These are phyloP conservation scores for Sinopyrophorus schimmeli DNA, from an alignment of 2,888 invertebrate species.

Conservation along the genomic window DNA sequence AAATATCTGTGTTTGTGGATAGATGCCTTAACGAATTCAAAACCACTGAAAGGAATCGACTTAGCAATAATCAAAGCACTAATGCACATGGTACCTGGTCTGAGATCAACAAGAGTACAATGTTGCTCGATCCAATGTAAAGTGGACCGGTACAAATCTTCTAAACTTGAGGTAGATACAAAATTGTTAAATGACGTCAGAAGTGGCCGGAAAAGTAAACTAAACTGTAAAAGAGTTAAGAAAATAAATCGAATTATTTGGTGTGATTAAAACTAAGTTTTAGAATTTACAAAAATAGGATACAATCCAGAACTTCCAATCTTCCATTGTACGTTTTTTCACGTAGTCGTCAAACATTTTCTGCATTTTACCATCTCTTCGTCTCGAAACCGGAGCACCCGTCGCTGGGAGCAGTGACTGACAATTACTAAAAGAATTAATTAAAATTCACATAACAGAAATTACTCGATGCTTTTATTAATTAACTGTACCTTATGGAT, in stretches of 20 bases:
- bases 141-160: conserved; percentile 90
- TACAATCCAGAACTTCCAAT: conserved; percentile 99
- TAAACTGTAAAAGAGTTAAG: conserved; percentile 72
- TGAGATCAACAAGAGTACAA: conserved; percentile 90
- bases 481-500: conserved; percentile 74
- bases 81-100: too few relatives aligned
- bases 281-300: conserved; percentile 70
- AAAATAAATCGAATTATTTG: conserved; percentile 41
- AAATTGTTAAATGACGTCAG: conserved; percentile 89
- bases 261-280: neutral
- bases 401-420: conserved; percentile 94
- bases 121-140: conserved; percentile 95
- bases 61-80: conserved; percentile 22
- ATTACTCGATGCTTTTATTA: too few relatives aligned
- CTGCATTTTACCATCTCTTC: conserved; percentile 86
- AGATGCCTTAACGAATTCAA: conserved; percentile 87
- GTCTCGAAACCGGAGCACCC: conserved; percentile 90
- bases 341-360: conserved; percentile 95
- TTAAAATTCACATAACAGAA: too few relatives aligned
- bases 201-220: conserved; percentile 86
- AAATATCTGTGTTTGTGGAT: conserved; percentile 90
- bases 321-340: conserved; percentile 78
- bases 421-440: conserved; percentile 72
- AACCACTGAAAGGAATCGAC: conserved; percentile 78
- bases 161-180: conserved; percentile 88